Evolutionary conservation across 2,888 invertebrate species (phyloP).

Genomic region (Phytoseiulus persimilis): DNA sequence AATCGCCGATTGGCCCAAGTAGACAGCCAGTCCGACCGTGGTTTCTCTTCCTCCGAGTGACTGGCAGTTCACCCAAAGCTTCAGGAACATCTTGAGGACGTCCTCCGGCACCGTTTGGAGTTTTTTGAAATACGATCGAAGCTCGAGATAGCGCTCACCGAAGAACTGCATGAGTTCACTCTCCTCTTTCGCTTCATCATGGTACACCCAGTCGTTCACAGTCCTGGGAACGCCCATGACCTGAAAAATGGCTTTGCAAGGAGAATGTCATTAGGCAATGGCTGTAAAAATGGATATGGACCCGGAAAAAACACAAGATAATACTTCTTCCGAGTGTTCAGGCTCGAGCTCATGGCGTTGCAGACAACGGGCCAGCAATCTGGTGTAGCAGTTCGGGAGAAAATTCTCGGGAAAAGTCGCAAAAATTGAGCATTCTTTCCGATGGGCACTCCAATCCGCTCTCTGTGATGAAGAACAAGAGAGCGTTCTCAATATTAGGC

Average conservation of each 20-base stretch:
- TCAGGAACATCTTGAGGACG: neutral
- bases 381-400: neutral
- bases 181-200: neutral
- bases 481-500: too few species aligned
- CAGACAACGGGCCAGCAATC: neutral
- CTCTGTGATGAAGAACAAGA: neutral
- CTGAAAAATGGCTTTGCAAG: neutral
- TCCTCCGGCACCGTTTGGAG: neutral
- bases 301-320: too few species aligned
- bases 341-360: neutral
- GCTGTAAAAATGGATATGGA: too few species aligned
- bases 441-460: neutral
- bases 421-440: neutral
- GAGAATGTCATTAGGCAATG: neutral
- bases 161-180: neutral
- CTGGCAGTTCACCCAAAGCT: neutral
- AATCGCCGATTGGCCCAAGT: slow-evolving; percentile 18
- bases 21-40: neutral
- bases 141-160: slow-evolving; percentile 8
- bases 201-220: neutral
- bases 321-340: neutral
- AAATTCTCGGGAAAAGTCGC: neutral
- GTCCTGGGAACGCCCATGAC: neutral
- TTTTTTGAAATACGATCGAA: neutral
- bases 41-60: neutral